These are phyloP conservation scores for Henicopernis longicauda DNA, from an alignment of 2,113 vertebrate genomes.

Conservation along the genomic window DNA sequence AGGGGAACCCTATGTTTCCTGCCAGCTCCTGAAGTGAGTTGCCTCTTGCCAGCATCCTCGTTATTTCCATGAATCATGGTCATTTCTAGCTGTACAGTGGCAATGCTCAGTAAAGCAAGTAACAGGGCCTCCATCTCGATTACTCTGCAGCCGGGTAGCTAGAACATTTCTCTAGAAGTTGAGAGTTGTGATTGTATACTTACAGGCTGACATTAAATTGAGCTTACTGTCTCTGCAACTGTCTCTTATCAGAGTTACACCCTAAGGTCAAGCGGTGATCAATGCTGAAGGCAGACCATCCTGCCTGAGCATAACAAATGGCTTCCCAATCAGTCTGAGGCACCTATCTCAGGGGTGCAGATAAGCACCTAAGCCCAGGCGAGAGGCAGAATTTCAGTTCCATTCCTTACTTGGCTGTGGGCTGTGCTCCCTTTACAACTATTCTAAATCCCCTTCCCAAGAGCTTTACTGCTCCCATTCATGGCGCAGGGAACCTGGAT, in stretches of 20 bases:
- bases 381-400: not conserved
- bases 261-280: not conserved
- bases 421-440: not conserved
- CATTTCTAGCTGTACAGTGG: not conserved
- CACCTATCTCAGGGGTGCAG: not conserved
- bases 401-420: not conserved
- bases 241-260: not conserved
- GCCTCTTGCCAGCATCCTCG: not conserved
- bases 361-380: not conserved
- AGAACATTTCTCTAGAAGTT: not conserved
- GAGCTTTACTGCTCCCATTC: not conserved
- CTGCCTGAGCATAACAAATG: not conserved
- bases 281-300: not conserved
- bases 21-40: not conserved
- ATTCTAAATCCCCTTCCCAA: not conserved
- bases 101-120: not conserved
- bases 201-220: not conserved
- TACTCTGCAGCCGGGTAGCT: not conserved
- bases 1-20: not conserved
- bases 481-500: not conserved
- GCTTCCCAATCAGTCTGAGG: not conserved
- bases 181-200: not conserved
- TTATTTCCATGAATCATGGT: not conserved
- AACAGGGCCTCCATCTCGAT: rapidly evolving
- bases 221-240: not conserved